These are phyloP conservation scores for Xerus rutilus DNA, from an alignment of 2,797 vertebrate genomes.

Conservation along the genomic window DNA sequence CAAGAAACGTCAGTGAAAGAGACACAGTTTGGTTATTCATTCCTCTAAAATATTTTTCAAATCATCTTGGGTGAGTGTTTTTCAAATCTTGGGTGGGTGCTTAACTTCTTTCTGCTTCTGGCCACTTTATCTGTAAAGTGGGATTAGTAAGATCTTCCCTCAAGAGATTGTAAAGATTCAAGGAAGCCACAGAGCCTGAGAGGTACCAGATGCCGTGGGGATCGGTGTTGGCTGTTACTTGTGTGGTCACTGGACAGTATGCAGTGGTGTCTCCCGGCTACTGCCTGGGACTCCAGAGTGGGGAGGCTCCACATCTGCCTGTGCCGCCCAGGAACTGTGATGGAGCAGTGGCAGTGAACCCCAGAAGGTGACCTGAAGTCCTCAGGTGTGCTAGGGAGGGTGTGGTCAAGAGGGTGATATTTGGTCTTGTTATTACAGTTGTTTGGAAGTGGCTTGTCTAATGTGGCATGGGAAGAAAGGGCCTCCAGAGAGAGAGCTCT, in stretches of 20 bases:
- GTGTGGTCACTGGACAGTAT: not conserved
- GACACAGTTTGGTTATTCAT: not conserved
- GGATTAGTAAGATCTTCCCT: not conserved
- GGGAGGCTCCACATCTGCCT: not conserved
- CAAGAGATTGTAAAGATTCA: not conserved
- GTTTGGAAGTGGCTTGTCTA: not conserved
- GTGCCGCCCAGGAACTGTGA: not conserved
- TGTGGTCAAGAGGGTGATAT: not conserved
- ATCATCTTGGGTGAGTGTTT: not conserved
- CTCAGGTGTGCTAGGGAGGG: not conserved
- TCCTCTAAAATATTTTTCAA: not conserved
- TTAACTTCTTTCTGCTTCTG: not conserved
- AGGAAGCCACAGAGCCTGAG: not conserved
- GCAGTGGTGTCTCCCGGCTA: too few relatives aligned
- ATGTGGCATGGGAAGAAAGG: not conserved
- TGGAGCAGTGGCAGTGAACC: not conserved
- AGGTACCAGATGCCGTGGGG: not conserved
- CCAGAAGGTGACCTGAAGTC: too few relatives aligned
- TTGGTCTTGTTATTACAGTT: not conserved
- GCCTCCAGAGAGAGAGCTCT: not conserved
- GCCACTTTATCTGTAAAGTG: constrained; percentile 1
- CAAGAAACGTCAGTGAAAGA: not conserved
- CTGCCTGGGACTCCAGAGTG: not conserved
- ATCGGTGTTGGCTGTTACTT: not conserved
- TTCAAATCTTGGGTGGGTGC: not conserved